A percentile compares a stretch with the other conserved stretches of the same genome.
Conservation (phyloP, 2,797 vertebrate genomes). For the Hafferia zeledoni region DNA sequence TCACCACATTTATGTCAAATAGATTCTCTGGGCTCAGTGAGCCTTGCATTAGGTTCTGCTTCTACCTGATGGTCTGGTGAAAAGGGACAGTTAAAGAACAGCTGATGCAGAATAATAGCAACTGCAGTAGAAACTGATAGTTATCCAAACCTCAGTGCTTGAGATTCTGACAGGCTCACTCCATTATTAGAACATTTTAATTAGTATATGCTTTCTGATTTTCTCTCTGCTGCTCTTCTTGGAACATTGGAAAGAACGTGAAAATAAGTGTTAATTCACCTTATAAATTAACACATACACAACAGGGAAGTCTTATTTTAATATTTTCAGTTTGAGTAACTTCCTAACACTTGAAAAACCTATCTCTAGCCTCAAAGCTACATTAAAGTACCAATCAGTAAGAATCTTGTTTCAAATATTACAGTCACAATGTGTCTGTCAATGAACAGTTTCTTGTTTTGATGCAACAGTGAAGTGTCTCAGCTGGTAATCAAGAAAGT, state of each 20-base stretch:
- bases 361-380: slow-evolving; percentile 17
- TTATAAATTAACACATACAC: slow-evolving; percentile 74
- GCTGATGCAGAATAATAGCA: slow-evolving; percentile 1
- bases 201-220: slow-evolving; percentile 14
- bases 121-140: background rate
- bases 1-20: background rate
- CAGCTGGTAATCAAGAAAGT: background rate
- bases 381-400: slow-evolving; percentile 67
- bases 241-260: background rate
- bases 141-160: background rate
- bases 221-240: slow-evolving; percentile 28
- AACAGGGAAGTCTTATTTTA: background rate
- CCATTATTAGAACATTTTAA: slow-evolving; percentile 53
- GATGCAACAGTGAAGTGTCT: background rate
- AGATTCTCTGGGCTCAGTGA: background rate
- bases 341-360: slow-evolving; percentile 61
- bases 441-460: slow-evolving; percentile 37
- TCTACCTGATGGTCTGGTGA: background rate
- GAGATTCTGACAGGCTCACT: background rate
- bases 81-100: background rate
- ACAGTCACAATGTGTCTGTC: slow-evolving; percentile 9
- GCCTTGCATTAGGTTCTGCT: background rate
- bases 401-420: slow-evolving; percentile 60
- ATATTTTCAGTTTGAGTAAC: slow-evolving; percentile 61
- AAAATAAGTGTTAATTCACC: slow-evolving; percentile 67